phyloP scores from a whole-genome alignment of 2,888 invertebrate species.

The Trachelus stipa region DNA sequence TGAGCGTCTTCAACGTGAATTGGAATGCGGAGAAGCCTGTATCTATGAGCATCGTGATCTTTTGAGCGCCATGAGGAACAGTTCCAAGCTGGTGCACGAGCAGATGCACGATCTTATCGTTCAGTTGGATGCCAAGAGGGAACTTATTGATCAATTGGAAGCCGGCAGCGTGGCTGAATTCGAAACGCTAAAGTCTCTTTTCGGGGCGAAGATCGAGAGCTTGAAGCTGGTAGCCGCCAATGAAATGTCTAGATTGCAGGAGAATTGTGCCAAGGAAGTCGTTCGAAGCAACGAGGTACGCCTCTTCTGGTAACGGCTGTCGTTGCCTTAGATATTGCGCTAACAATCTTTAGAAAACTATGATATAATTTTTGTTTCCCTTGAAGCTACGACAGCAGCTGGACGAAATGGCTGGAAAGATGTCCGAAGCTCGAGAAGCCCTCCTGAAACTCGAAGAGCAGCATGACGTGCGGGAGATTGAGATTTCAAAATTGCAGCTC shows the following conservation, averaged over 20 bases:
- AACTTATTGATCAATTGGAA: conserved; percentile 52
- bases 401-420: conserved; percentile 48
- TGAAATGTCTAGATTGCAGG: conserved; percentile 46
- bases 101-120: conserved; percentile 50
- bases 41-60: conserved; percentile 52
- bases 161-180: conserved; percentile 49
- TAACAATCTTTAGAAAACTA: no score
- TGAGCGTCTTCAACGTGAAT: conserved; percentile 52
- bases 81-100: conserved; percentile 52
- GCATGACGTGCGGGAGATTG: conserved; percentile 49
- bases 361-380: no score
- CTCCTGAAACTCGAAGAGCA: conserved; percentile 54
- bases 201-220: conserved; percentile 52
- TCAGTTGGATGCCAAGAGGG: conserved; percentile 48
- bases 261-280: conserved; percentile 42
- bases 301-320: no score
- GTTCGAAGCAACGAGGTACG: conserved; percentile 50
- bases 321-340: no score
- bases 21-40: conserved; percentile 49
- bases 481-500: conserved; percentile 48
- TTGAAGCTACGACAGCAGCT: conserved; percentile 50
- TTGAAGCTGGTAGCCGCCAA: conserved; percentile 43
- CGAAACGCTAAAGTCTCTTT: conserved; percentile 44
- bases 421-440: conserved; percentile 44
- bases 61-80: conserved; percentile 49